Percentiles rank a stretch among this genome's conserved stretches.
These are phyloP conservation scores for Danaus plexippus DNA, from an alignment of 1,140 invertebrate genomes.

Conservation along the genomic window DNA sequence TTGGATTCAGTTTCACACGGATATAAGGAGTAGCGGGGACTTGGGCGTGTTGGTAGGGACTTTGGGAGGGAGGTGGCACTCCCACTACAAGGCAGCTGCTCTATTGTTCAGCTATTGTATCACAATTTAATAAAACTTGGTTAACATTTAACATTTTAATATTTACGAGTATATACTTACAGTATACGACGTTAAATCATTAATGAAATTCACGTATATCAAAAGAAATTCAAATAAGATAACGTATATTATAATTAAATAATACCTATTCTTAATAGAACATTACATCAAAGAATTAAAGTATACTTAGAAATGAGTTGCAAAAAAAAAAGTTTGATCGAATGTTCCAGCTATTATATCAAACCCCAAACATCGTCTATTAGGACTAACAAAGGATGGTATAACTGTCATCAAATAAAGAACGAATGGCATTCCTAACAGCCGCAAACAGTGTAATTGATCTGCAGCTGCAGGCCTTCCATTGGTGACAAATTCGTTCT, in stretches of 20 bases:
- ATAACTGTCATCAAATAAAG: constrained; percentile 62
- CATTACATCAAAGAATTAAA: too few relatives aligned
- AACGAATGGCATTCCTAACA: constrained; percentile 60
- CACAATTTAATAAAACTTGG: too few relatives aligned
- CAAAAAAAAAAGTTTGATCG: too few relatives aligned
- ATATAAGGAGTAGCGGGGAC: constrained; percentile 30
- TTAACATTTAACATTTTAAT: too few relatives aligned
- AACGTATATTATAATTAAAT: too few relatives aligned
- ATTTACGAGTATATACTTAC: too few relatives aligned
- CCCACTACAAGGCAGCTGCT: constrained; percentile 48
- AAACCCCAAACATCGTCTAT: constrained; percentile 7
- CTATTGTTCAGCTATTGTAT: constrained; percentile 37
- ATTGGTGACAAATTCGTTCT: constrained; percentile 61
- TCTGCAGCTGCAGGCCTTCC: constrained; percentile 54
- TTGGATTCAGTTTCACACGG: constrained; percentile 57
- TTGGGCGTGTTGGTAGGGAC: constrained; percentile 45
- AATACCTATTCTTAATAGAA: too few relatives aligned
- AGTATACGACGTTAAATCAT: too few relatives aligned
- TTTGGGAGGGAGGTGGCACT: constrained; percentile 28
- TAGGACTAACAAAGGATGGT: constrained; percentile 37
- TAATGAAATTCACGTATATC: too few relatives aligned
- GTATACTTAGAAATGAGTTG: too few relatives aligned
- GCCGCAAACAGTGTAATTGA: constrained; percentile 63
- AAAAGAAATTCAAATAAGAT: too few relatives aligned
- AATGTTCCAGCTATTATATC: constrained; percentile 25